Evolutionary conservation across 1,140 invertebrate genomes (phyloP).

Genomic region (Sminthurides bifidus): DNA sequence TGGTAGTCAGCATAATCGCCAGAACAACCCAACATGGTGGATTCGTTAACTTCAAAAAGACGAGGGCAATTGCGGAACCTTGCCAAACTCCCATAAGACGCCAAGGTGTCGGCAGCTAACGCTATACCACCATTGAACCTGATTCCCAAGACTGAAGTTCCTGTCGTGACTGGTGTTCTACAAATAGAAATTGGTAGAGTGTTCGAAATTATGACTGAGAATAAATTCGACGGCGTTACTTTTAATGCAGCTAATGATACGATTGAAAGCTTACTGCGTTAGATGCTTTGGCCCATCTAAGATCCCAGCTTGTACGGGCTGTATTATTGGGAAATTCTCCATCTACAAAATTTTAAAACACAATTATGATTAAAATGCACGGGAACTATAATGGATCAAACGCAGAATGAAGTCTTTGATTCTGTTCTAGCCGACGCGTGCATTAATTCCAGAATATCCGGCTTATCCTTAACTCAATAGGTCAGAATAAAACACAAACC

Average conservation of each 20-base stretch:
- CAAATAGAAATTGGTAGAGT: conserved; percentile 33
- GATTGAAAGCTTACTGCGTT: neutral
- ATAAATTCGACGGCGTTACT: neutral
- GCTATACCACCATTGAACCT: conserved; percentile 78
- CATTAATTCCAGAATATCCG: no score
- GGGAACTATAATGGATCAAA: no score
- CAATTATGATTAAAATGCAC: no score
- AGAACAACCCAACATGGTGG: conserved; percentile 72
- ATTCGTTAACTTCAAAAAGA: conserved; percentile 75
- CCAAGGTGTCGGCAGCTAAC: conserved; percentile 80
- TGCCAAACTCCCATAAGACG: conserved; percentile 83
- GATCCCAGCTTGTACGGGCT: no score
- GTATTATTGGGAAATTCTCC: no score
- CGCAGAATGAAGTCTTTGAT: no score
- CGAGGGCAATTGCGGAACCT: conserved; percentile 70
- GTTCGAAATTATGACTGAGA: conserved; percentile 10
- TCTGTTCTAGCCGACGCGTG: no score
- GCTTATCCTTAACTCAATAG: no score
- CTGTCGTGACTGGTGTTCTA: conserved; percentile 73
- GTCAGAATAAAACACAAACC: no score
- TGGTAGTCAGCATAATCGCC: conserved; percentile 96
- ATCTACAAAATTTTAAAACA: no score
- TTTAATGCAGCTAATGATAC: neutral
- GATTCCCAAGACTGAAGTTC: conserved; percentile 77
- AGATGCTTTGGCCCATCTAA: neutral